These are phyloP conservation scores for Catharus bicknelli DNA, from an alignment of 2,113 vertebrate genomes.

Conservation along the genomic window DNA sequence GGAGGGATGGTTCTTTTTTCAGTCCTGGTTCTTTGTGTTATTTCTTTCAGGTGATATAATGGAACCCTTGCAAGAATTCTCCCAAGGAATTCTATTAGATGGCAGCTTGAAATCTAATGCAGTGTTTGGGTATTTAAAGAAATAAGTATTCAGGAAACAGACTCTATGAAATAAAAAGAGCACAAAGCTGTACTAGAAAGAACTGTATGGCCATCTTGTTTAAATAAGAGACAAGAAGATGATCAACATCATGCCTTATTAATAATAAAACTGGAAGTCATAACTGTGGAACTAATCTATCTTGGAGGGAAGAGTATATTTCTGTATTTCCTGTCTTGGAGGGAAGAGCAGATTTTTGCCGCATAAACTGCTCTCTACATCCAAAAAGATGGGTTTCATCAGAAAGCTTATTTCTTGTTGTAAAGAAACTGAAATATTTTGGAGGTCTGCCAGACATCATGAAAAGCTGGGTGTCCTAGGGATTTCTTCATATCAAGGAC, in stretches of 20 bases:
- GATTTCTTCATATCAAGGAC: constrained; percentile 16
- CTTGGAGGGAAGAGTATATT: constrained; percentile 50
- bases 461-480: constrained; percentile 25
- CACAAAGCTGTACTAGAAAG: background rate
- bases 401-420: constrained; percentile 47
- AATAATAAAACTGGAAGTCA: constrained; percentile 63
- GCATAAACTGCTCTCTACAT: constrained; percentile 21
- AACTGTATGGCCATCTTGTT: constrained; percentile 42
- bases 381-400: constrained; percentile 66
- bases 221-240: constrained; percentile 53
- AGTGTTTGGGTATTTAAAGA: background rate
- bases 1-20: background rate
- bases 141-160: constrained; percentile 8
- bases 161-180: background rate
- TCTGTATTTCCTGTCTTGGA: constrained; percentile 60
- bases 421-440: constrained; percentile 45
- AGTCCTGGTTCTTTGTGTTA: background rate
- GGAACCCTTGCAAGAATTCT: background rate
- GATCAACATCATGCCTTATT: constrained; percentile 55
- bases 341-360: constrained; percentile 51
- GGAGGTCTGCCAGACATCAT: constrained; percentile 37
- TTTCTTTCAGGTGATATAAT: background rate
- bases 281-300: constrained; percentile 60
- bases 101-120: background rate
- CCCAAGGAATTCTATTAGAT: background rate